Conservation (phyloP, 2,888 invertebrate species). For the Caenorhabditis sp. region DNA sequence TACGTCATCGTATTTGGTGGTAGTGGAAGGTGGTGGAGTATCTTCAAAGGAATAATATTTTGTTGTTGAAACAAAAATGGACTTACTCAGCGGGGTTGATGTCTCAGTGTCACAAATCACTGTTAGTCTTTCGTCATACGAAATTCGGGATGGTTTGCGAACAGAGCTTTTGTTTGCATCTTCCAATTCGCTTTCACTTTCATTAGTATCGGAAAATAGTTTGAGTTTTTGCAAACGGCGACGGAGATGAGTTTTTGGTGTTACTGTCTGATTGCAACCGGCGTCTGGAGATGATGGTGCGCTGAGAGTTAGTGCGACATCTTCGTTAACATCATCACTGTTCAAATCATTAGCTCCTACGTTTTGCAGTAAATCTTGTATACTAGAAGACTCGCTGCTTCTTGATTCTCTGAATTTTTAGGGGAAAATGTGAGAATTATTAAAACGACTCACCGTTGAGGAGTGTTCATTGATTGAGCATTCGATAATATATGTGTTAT, state of each 20-base stretch:
- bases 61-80: no score
- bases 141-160: constrained; percentile 38
- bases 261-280: background rate
- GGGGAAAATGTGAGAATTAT: background rate
- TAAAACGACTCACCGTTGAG: background rate
- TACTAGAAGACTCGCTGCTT: constrained; percentile 34
- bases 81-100: constrained; percentile 17
- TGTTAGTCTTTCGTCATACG: constrained; percentile 35
- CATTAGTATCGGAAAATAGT: constrained; percentile 3
- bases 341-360: constrained; percentile 39
- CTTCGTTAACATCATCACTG: constrained; percentile 29
- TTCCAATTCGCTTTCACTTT: constrained; percentile 22
- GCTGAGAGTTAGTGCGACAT: constrained; percentile 21
- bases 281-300: constrained; percentile 26
- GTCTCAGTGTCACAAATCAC: constrained; percentile 37
- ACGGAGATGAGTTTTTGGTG: background rate
- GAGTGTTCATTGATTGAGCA: background rate
- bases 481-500: background rate
- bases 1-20: constrained; percentile 17
- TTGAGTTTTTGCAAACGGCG: constrained; percentile 10
- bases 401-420: constrained; percentile 19
- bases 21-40: constrained; percentile 24
- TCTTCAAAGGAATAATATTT: constrained; percentile 31
- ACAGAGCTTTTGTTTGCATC: constrained; percentile 2
- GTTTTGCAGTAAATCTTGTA: constrained; percentile 33